Evolutionary conservation across 2,888 invertebrate genomes (phyloP), one percentile per base, ranked within the genome.

Genomic region (Pecten maximus): DNA sequence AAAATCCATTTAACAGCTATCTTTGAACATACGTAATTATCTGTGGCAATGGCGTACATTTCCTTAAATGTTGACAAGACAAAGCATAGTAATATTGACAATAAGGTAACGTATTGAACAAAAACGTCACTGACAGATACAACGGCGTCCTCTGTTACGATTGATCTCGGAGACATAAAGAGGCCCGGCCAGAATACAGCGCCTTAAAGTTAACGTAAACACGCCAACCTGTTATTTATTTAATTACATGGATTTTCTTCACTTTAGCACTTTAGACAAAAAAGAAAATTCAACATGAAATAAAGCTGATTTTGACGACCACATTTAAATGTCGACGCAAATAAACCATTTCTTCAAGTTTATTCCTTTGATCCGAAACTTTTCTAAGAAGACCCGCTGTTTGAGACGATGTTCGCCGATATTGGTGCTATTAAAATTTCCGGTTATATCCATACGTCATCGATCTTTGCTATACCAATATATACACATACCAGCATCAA

Each of bases 401-500:
- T 74, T 28, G 74, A 74, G 35, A 74, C 23, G 74, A 35, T 35
- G 74, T 28, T 74, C 74, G 0, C 15, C 8, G 23, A 74, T 74
- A 35, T 74, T 10, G 35, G 74, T 12, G 74, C 74, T 16, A 10
- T 74, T 74, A 74, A 74, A 74, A 8, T 28, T 74, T 23, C 74
- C 35, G 35, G 60, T 35, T 12, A 74, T 35, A 74, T 35, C 28
- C 28, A 74, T 74, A 74, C 16, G 74, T 28, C 10, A 74, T 74
- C 15, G 74, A 74, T 74, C 35, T 35, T 35, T 8, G 74, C 2
- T 35, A 74, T 35, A 35, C 28, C 28, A 28, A 28, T 35, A 35
- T 74, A 74, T 74, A 74, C 74, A 28, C 74, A 74, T 74, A 74
- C 74, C 74, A 15, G 35, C 74, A 74, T 35, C 74, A 74, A 74